A percentile compares a stretch with the other conserved stretches of the same genome.
Conservation (phyloP, 2,113 vertebrate species). For the Eleginops maclovinus region DNA sequence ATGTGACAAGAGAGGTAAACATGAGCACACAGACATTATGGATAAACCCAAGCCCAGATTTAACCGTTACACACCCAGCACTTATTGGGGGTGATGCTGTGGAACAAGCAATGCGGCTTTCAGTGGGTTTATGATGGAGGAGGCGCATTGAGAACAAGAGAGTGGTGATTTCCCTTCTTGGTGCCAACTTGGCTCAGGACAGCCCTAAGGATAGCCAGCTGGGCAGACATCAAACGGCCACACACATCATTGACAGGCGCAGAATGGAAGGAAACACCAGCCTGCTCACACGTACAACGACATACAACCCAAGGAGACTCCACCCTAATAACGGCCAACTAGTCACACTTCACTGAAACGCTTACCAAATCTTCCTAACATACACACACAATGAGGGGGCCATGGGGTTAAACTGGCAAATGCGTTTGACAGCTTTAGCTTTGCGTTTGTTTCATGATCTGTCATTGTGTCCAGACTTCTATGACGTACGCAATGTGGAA, state of each 20-base stretch:
- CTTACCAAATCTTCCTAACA: conserved; percentile 21
- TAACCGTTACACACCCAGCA: not conserved
- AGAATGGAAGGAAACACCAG: conserved; percentile 11
- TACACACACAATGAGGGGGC: conserved; percentile 13
- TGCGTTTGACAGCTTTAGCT: conserved; percentile 24
- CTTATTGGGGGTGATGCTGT: conserved; percentile 26
- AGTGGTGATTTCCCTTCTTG: conserved; percentile 74
- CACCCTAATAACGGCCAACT: not conserved
- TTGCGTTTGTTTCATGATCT: conserved; percentile 17
- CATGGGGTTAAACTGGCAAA: conserved; percentile 19
- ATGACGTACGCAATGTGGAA: conserved; percentile 16
- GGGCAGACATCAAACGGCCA: conserved; percentile 53
- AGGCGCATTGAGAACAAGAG: conserved; percentile 71
- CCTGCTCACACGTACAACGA: conserved; percentile 12
- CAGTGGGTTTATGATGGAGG: conserved; percentile 72
- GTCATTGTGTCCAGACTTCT: conserved; percentile 36
- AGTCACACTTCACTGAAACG: conserved; percentile 25
- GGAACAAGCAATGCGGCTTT: conserved; percentile 35
- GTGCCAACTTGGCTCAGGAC: conserved; percentile 72
- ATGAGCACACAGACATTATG: not conserved
- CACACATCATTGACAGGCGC: conserved; percentile 29
- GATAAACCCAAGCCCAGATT: conserved; percentile 13
- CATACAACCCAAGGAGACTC: conserved; percentile 23
- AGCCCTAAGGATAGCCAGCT: conserved; percentile 48
- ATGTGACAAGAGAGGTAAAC: conserved; percentile 1